These are phyloP conservation scores for Griposia aprilina DNA, from an alignment of 2,888 invertebrate genomes.

Conservation along the genomic window DNA sequence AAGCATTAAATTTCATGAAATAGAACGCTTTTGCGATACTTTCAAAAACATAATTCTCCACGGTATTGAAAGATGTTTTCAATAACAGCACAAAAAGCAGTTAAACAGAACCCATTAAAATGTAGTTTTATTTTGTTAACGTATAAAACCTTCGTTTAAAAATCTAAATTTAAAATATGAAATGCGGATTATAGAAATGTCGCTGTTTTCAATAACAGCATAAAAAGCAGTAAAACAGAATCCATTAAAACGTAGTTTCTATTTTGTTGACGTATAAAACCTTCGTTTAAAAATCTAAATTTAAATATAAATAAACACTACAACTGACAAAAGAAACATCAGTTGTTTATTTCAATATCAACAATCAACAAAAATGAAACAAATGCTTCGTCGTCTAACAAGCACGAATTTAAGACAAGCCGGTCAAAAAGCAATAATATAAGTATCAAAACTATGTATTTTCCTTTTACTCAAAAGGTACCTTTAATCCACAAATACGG, in stretches of 20 bases:
- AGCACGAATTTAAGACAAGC: conserved; percentile 30
- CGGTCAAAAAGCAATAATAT: conserved; percentile 47
- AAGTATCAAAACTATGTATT: conserved; percentile 52
- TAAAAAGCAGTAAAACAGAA: neutral
- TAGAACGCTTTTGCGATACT: too few relatives aligned
- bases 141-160: neutral
- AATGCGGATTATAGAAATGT: neutral
- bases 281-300: neutral
- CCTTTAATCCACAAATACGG: conserved; percentile 67
- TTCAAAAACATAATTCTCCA: too few relatives aligned
- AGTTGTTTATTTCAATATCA: neutral
- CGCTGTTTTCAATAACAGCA: neutral
- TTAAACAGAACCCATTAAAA: neutral
- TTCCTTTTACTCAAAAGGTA: conserved; percentile 62
- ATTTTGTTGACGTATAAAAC: neutral
- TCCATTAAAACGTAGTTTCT: too few relatives aligned
- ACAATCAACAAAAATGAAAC: conserved; percentile 2
- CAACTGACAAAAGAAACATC: neutral
- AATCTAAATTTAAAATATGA: neutral
- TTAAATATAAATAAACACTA: too few relatives aligned
- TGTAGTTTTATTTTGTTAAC: too few relatives aligned
- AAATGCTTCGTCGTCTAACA: conserved; percentile 17
- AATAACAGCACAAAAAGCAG: neutral
- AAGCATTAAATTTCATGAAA: too few relatives aligned
- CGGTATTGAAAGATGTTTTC: neutral